Base-by-base conservation (phyloP, 2,797 vertebrate species). In the Pogoniulus pusillus region DNA sequence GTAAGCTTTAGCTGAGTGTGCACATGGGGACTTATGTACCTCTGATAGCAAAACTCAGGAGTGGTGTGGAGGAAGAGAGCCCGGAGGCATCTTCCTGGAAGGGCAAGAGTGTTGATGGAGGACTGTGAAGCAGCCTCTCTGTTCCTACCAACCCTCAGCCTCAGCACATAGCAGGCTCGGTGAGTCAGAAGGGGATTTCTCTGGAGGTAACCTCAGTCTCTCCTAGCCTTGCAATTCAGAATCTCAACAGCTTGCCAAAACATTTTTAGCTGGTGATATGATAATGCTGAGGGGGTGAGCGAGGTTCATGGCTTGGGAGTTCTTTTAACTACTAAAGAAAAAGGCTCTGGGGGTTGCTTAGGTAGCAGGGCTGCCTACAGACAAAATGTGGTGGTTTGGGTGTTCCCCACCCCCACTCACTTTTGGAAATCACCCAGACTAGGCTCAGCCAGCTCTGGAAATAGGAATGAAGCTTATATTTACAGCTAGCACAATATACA, bases 161-260 rank as follows among this genome's bases (percentile, higher is more conserved):
- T 26, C 34, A 2, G 37, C 0, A 1, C 0, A 0, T 2, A 6
- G 4, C 0, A 2, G 39, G 2, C 5, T 4, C 41, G 10, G 18
- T 3, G 12, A 32, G 58, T 7, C 19, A 14, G 43, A 18, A 22
- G 2, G 53, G 14, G 9, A 32, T 54, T 85, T 54, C 39, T 14
- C 39, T 66, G 32, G 37, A 45, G 12, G 6, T 35, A 55, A n/a
- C 24, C 20, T 79, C 57, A 53, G 55, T 26, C 30, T 51, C 17
- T 54, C 45, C 55, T 18, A 43, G 41, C 30, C 37, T 39, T 9
- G 55, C 58, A 20, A 16, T 24, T 16, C 84, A 87, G 66, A 85
- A 27, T 7, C 23, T 19, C 0, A 0, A n/a, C 47, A 85, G 15
- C 53, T 63, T 47, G 24, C 41, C 80, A 63, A 20, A 78, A 76